Percentiles rank a stretch among this genome's conserved stretches.
Evolutionary conservation across 2,888 invertebrate species (phyloP).

Genomic region (Apodemia mormo): DNA sequence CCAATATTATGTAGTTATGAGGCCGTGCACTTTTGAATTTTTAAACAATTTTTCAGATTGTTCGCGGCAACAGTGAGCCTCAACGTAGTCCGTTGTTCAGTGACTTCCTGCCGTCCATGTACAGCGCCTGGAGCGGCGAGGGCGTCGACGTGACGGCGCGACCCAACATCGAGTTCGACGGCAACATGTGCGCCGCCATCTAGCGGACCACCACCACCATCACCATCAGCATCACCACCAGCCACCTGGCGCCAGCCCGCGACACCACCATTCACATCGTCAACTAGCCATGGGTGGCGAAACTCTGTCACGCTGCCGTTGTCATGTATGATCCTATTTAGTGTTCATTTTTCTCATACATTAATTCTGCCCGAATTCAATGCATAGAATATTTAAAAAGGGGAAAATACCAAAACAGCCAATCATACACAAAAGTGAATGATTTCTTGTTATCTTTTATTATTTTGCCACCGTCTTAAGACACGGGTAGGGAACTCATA

Average conservation of each 20-base stretch:
- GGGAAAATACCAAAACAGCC: background rate
- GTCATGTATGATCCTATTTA: too few relatives aligned
- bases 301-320: background rate
- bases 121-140: constrained; percentile 65
- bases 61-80: constrained; percentile 59
- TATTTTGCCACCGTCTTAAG: background rate
- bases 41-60: constrained; percentile 49
- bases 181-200: constrained; percentile 70
- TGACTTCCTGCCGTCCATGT: constrained; percentile 72
- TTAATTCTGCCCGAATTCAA: too few relatives aligned
- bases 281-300: background rate
- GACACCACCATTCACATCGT: background rate
- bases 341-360: too few relatives aligned
- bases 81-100: constrained; percentile 66
- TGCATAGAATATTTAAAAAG: too few relatives aligned
- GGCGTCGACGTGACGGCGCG: constrained; percentile 46
- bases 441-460: background rate
- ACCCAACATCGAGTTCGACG: constrained; percentile 67
- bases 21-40: too few relatives aligned
- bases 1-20: too few relatives aligned
- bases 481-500: background rate
- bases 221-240: background rate
- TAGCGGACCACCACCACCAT: constrained; percentile 40
- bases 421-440: background rate
- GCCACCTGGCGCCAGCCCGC: background rate